Base-by-base conservation (phyloP, 2,888 invertebrate species). In the Lysandra bellargus region DNA sequence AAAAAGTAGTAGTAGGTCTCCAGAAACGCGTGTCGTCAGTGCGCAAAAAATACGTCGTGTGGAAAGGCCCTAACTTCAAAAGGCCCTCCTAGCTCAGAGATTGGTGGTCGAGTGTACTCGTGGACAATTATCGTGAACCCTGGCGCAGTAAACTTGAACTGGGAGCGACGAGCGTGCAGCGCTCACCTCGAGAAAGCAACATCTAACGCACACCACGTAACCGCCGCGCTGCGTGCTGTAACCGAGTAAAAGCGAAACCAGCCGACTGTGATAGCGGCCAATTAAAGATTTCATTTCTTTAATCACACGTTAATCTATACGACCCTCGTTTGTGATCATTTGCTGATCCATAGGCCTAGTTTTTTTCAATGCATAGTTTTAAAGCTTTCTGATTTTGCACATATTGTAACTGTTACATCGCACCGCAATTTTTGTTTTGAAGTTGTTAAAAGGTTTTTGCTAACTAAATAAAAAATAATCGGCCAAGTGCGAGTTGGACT, bases 161-260 rank as follows among this genome's bases (percentile, higher is more conserved):
- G 89, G 90, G 89, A 87, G 88, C 88, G 89, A 87, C 40, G 86
- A 85, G 85, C 89, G 88, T 90, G 88, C 91, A 90, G 90, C 91
- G 90, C 91, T 91, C 91, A 93, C 93, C 92, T 93, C 93, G 93
- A 94, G 93, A 94, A 94, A 94, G 93, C 92, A 91, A 91, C 89
- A 89, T 89, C 87, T 88, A 87, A 87, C 88, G 87, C 87, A 88
- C 88, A 84, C 87, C 83, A 83, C 84, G 85, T 87, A 87, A 82
- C 81, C 78, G 81, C 83, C 80, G 82, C 83, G 83, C 83, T 81
- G 82, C 83, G 83, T 86, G 85, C 86, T 83, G 82, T 85, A 85
- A 87, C 86, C 85, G 83, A 88, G 89, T 90, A 92, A 93, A 93
- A 93, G 92, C 89, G 92, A 92, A 86, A 81, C 84, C 76, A 76